Percentiles rank a stretch among this genome's conserved stretches.
These are phyloP conservation scores for Yasuhikotakia modesta DNA, from an alignment of 2,797 vertebrate species.

Conservation along the genomic window DNA sequence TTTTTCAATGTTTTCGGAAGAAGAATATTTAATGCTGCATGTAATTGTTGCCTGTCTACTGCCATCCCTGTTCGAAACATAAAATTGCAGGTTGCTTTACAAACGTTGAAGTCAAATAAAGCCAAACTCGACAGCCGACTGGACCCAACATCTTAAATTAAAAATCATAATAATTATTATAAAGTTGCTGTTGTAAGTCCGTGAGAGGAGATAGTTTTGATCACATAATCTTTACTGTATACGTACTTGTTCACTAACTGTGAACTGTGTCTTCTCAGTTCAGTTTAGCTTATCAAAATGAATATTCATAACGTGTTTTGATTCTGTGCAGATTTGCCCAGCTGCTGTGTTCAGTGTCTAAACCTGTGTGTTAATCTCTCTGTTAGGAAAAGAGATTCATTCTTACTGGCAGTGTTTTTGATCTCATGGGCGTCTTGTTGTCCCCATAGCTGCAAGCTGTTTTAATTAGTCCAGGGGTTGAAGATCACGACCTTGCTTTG, in stretches of 20 bases:
- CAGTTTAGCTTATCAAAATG: background rate
- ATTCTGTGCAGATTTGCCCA: background rate
- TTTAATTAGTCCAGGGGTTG: slow-evolving; percentile 12
- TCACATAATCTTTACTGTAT: too few species aligned
- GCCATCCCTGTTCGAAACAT: too few species aligned
- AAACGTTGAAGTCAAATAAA: too few species aligned
- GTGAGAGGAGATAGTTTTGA: too few species aligned
- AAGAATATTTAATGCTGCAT: background rate
- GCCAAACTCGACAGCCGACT: too few species aligned
- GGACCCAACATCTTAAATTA: too few species aligned
- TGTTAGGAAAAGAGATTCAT: background rate
- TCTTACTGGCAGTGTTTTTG: slow-evolving; percentile 2
- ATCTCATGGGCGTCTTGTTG: background rate
- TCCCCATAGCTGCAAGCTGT: slow-evolving; percentile 1
- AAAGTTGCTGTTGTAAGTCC: too few species aligned
- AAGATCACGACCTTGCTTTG: slow-evolving; percentile 1
- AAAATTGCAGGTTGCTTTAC: too few species aligned
- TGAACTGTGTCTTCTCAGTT: too few species aligned
- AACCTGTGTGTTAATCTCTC: slow-evolving; percentile 5
- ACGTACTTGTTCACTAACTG: too few species aligned
- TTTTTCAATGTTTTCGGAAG: background rate
- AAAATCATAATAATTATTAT: too few species aligned
- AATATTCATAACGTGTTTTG: background rate
- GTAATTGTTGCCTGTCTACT: too few species aligned
- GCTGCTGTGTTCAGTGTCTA: background rate